Evolutionary conservation across 2,888 invertebrate genomes (phyloP), one percentile per base, ranked within the genome.

Genomic region (Cheilosia pagana): DNA sequence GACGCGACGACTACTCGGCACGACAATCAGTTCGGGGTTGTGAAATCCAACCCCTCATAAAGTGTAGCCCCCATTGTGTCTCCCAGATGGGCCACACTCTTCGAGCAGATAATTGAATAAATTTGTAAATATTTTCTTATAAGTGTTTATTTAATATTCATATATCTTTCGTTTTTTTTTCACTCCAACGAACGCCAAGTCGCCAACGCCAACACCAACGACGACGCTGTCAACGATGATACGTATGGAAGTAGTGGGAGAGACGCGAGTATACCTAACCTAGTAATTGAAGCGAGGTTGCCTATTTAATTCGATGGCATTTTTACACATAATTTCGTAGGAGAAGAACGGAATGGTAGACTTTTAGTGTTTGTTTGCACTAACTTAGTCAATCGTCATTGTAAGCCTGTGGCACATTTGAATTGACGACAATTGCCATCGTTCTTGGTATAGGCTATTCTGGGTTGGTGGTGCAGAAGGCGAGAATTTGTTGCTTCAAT

Each of bases 131-230:
- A 77, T 77, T 71, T 43, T 60, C 72, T 71, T 62, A 31, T 39
- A 43, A 77, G 65, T 72, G 72, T 72, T 82, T 77, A 60, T 72
- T 55, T 72, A 82, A 82, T 78, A 82, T 82, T 78, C 78, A 72
- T 74, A 55, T 45, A 28, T 67, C 35, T 65, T 52, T 41, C 39
- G 35, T 39, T 43, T 55, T 68, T 55, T 31, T n/a, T n/a, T n/a
- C n/a, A n/a, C n/a, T n/a, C n/a, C n/a, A n/a, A n/a, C n/a, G n/a
- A n/a, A n/a, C n/a, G n/a, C n/a, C n/a, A n/a, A n/a, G n/a, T n/a
- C n/a, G n/a, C n/a, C n/a, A n/a, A 31, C 50, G 65, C 41, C 48
- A 10, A 19, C 23, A 5, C 5, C 12, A 12, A 23, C 23, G 23
- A 50, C 23, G 23, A 23, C n/a, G n/a, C n/a, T n/a, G n/a, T n/a